phyloP scores from a whole-genome alignment of 2,113 vertebrate genomes.

The Chelonoidis abingdonii region DNA sequence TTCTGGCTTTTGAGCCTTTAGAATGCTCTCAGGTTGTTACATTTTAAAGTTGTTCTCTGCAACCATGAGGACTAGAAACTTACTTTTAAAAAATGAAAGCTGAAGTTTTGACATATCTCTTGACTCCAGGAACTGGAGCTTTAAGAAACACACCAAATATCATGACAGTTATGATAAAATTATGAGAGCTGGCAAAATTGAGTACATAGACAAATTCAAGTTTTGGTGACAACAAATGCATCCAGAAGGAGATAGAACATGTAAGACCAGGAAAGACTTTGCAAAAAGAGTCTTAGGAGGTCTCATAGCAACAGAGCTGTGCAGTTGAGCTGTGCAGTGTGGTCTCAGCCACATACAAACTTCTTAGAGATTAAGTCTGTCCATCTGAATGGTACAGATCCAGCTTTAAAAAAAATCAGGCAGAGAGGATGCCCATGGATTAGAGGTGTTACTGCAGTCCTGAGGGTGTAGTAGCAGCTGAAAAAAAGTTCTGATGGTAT shows the following conservation, averaged over 20 bases:
- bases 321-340: neutral
- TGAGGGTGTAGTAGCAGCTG: neutral
- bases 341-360: neutral
- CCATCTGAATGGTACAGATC: neutral
- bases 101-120: neutral
- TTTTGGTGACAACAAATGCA: neutral
- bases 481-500: accelerated
- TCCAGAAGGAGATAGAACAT: neutral
- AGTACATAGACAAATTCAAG: neutral
- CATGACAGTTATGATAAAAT: accelerated
- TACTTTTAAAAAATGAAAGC: neutral
- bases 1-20: neutral
- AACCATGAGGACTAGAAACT: neutral
- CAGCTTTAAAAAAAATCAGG: neutral
- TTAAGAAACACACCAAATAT: neutral
- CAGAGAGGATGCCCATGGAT: neutral
- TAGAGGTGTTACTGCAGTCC: neutral
- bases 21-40: neutral
- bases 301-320: neutral
- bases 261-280: neutral
- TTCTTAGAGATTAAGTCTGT: neutral
- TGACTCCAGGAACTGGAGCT: neutral
- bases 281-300: neutral
- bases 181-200: accelerated
- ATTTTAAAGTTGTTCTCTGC: neutral